Evolutionary conservation across 2,113 vertebrate species (phyloP), one percentile per base, ranked within the genome.

Genomic region (Gallinago jamesoni): DNA sequence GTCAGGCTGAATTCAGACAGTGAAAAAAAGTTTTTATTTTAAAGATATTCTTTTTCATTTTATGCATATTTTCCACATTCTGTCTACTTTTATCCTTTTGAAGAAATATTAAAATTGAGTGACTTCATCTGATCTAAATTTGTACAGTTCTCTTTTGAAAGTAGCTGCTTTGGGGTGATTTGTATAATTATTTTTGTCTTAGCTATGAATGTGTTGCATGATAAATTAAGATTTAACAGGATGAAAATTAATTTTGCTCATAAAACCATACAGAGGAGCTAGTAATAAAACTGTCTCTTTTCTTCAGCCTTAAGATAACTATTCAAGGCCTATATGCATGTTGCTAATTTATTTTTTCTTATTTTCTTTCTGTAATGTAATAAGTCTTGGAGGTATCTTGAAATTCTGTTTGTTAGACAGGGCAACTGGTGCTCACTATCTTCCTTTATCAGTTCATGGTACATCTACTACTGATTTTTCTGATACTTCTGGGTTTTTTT

Each of bases 1-100:
- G 91, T 92, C 84, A 89, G 53, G 86, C 86, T 96, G 91, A 94
- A 95, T 74, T 70, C 86, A 94, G 86, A 50, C 91, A 67, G 90
- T 79, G 76, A 25, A 13, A 81, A 80, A 90, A 94, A 66, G 7
- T 53, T 85, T 81, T 93, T 91, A 56, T 90, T 90, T 93, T 69
- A 55, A 88, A 94, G 50, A 50, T 79, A 33, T 57, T 93, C 16
- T 67, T 72, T 93, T 85, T 52, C 41, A 14, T 80, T 94, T 93
- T 85, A 57, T 37, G 48, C 78, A 47, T 89, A 45, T 92, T 92
- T 90, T 88, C 79, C 43, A 66, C 31, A 3, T 88, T 80, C 53
- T 88, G 72, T 50, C 72, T 92, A 69, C 41, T 90, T 93, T 55
- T 57, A 55, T 73, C 62, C 16, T 79, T 92, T 77, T 57, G 33